Evolutionary conservation across 2,888 invertebrate species (phyloP).

Genomic region (Diarsia rubi): DNA sequence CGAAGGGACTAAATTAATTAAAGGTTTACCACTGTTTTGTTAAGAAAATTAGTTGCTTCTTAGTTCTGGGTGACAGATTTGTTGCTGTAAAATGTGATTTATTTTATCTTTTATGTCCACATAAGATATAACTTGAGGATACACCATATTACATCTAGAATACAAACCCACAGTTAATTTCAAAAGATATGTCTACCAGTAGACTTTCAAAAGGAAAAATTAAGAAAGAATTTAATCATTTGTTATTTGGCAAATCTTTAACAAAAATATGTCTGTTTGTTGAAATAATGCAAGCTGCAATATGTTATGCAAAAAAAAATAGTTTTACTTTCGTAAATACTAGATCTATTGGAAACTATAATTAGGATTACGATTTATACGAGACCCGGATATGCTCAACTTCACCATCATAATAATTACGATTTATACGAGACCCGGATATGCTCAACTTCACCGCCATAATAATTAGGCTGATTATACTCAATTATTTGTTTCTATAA

Average conservation of each 20-base stretch:
- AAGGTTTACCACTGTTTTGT: slow-evolving; percentile 41
- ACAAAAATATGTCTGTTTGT: no score
- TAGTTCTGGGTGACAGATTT: slow-evolving; percentile 5
- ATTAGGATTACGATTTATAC: no score
- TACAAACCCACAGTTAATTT: background rate
- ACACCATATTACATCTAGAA: background rate
- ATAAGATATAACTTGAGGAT: background rate
- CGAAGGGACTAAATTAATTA: slow-evolving; percentile 47
- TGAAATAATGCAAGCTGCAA: background rate
- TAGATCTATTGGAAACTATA: background rate
- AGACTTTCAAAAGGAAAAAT: background rate
- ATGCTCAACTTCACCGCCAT: no score
- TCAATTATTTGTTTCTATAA: no score
- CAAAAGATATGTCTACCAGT: background rate
- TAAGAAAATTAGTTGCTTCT: slow-evolving; percentile 13
- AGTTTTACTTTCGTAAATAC: background rate
- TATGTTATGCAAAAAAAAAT: background rate
- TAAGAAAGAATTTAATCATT: background rate
- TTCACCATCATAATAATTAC: no score
- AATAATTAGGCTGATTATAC: no score
- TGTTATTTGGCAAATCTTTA: background rate
- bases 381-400: no score
- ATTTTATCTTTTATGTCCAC: background rate
- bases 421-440: no score
- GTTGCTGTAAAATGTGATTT: background rate